Evolutionary conservation across 1,140 invertebrate species (phyloP), one percentile per base, ranked within the genome.

Genomic region (Goniozus legneri): DNA sequence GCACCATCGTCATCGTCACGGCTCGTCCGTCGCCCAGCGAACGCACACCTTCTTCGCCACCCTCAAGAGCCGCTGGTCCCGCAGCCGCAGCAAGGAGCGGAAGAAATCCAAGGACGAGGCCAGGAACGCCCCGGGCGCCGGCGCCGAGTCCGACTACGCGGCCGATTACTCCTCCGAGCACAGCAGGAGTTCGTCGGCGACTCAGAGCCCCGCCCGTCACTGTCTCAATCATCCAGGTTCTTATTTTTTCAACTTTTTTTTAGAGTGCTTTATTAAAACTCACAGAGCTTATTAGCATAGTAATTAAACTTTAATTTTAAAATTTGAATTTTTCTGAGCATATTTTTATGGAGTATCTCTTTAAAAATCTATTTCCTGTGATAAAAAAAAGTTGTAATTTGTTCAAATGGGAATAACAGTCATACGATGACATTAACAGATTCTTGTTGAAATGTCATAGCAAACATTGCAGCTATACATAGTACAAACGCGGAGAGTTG

Each of bases 131-230:
- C 67, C 59, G 47, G 52, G 35, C 43, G 43, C 44, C 16, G 60
- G 62, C 6, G 45, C 64, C 34, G 73, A 85, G 76, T 69, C 86
- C 76, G 45, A 88, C 56, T 87, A 88, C 69, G 83, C 84, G 2
- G 84, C 83, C 10, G 85, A 87, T 71, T 82, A 84, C 54, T 87
- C 84, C 30, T 86, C 82, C 8, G 84, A 86, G 49, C 83, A 85
- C 52, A 86, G 83, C 56, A 65, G 62, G 51, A 75, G 73, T 44
- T 86, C 81, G 33, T 82, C 81, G 1, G 83, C 80, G 34, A 86
- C 83, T 0, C 83, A 85, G 54, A 86, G 84, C 56, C 86, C 84
- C 1, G 76, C 82, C 8, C 82, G 82, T 47, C 74, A 82, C 8
- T 64, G 69, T 14, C 65, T 79, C 43, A 69, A 69, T 70, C 65